phyloP scores from a whole-genome alignment of 2,888 invertebrate species.

The Copidosoma aretas region DNA sequence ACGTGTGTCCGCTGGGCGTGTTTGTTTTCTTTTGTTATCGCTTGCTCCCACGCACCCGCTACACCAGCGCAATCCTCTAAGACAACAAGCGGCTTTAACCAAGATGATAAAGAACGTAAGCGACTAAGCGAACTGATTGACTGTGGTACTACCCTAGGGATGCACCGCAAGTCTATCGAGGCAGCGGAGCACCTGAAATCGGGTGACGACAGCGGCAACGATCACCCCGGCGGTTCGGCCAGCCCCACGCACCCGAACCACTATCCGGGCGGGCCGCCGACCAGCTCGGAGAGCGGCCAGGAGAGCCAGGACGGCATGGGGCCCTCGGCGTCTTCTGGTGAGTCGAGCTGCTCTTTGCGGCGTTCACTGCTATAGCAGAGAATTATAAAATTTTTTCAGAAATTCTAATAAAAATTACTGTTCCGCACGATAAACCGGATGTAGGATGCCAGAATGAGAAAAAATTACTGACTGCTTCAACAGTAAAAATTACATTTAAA shows the following conservation, averaged over 20 bases:
- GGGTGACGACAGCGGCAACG: conserved; percentile 71
- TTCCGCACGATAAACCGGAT: no score
- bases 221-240: conserved; percentile 52
- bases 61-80: conserved; percentile 62
- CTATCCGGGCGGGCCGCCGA: conserved; percentile 41
- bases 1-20: conserved; percentile 59
- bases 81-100: conserved; percentile 63
- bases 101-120: conserved; percentile 61
- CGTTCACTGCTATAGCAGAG: no score
- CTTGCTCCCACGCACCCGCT: no score
- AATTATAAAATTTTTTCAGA: no score
- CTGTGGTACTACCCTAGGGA: conserved; percentile 74
- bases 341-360: conserved; percentile 1
- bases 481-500: no score
- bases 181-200: conserved; percentile 93
- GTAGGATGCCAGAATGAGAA: no score
- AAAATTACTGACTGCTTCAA: no score
- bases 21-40: conserved; percentile 43
- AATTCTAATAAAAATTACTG: no score
- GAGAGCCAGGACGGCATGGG: conserved; percentile 61
- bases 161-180: conserved; percentile 98
- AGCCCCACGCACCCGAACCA: conserved; percentile 58
- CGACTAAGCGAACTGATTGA: conserved; percentile 60
- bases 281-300: conserved; percentile 59
- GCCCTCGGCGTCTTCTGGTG: conserved; percentile 56